phyloP scores from a whole-genome alignment of 2,797 vertebrate species.

The Danio kyathit region DNA sequence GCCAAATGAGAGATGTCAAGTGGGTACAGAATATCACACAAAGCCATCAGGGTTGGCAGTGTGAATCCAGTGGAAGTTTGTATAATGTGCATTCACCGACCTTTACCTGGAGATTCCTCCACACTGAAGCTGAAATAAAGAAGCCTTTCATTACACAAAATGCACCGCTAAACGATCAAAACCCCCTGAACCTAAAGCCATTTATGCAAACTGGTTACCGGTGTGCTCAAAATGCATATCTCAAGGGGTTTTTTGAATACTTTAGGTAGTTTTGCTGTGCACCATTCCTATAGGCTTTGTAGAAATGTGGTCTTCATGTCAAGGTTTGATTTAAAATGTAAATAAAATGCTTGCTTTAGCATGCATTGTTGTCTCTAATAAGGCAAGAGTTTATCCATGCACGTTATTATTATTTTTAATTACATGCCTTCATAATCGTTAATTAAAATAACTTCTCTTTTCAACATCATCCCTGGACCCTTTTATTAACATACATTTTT shows the following conservation, averaged over 20 bases:
- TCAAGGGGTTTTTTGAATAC: not conserved
- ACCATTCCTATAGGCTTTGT: not conserved
- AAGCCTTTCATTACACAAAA: not conserved
- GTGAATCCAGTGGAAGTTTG: slow-evolving; percentile 8
- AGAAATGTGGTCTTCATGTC: not conserved
- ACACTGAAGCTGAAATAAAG: not conserved
- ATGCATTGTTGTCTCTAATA: too few species aligned
- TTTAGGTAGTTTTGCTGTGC: not conserved
- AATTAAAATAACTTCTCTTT: too few species aligned
- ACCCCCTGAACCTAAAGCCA: not conserved
- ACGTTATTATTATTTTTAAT: too few species aligned
- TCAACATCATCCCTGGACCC: too few species aligned
- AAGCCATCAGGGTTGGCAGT: slow-evolving; percentile 13
- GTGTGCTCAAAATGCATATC: not conserved
- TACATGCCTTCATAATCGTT: too few species aligned
- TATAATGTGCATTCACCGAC: not conserved
- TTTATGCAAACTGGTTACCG: slow-evolving; percentile 12
- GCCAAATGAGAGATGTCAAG: slow-evolving; percentile 40
- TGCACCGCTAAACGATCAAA: not conserved
- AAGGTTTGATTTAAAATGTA: too few species aligned
- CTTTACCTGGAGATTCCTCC: not conserved
- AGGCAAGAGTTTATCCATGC: too few species aligned
- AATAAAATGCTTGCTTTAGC: too few species aligned
- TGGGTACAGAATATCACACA: slow-evolving; percentile 31
- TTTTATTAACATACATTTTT: too few species aligned